Conservation (phyloP, 1,140 invertebrate genomes). For the Zelostemma sp. region DNA sequence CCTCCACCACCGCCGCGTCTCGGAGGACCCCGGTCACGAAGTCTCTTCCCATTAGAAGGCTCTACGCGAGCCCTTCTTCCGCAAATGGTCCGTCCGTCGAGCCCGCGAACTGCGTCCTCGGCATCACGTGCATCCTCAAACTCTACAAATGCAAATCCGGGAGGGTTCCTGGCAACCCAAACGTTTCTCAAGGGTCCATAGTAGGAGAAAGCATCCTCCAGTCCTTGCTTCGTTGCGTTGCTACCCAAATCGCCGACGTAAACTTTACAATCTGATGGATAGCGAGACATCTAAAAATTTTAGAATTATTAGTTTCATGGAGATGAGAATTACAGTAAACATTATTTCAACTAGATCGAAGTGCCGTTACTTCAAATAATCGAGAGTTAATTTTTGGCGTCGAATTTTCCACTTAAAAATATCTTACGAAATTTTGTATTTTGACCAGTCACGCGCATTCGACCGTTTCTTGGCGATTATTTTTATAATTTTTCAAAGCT, state of each 20-base stretch:
- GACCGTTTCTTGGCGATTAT: too few species aligned
- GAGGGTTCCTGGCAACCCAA: conserved; percentile 94
- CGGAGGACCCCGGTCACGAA: conserved; percentile 59
- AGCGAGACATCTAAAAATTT: conserved; percentile 77
- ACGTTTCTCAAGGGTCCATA: conserved; percentile 95
- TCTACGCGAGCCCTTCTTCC: conserved; percentile 92
- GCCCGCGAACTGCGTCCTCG: conserved; percentile 87
- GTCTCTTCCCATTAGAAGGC: conserved; percentile 85
- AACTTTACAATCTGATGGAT: conserved; percentile 92
- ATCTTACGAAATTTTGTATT: too few species aligned
- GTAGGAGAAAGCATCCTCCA: conserved; percentile 94
- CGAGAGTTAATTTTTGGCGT: too few species aligned
- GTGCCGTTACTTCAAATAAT: too few species aligned
- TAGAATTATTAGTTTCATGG: too few species aligned
- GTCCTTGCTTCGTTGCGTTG: conserved; percentile 89
- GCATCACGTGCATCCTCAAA: conserved; percentile 93
- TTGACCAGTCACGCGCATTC: too few species aligned
- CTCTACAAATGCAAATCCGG: conserved; percentile 96
- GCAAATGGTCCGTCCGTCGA: conserved; percentile 85
- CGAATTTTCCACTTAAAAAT: too few species aligned
- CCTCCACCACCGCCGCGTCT: conserved; percentile 69
- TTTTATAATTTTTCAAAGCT: too few species aligned
- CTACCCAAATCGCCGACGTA: conserved; percentile 95
- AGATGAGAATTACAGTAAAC: too few species aligned
- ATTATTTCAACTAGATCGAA: too few species aligned